These are phyloP conservation scores for Corvus cornix DNA, from an alignment of 2,113 vertebrate species.

Conservation along the genomic window DNA sequence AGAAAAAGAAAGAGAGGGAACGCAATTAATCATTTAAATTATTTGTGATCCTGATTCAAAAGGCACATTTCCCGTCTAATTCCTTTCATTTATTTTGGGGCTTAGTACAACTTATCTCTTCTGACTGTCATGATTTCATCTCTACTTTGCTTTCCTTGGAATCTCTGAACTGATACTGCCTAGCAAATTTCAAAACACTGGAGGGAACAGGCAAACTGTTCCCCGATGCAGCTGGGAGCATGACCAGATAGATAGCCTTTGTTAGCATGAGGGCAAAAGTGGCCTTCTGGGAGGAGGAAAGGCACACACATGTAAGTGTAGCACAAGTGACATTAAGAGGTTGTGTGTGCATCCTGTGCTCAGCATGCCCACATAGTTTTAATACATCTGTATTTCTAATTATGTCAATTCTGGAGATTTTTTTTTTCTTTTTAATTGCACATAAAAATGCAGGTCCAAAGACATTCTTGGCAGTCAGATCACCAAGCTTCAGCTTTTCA, in stretches of 20 bases:
- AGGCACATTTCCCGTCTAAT: not conserved
- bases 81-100: constrained; percentile 18
- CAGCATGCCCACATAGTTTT: not conserved
- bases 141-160: constrained; percentile 43
- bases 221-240: not conserved
- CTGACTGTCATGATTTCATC: constrained; percentile 14
- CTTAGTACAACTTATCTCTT: not conserved
- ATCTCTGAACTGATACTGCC: not conserved
- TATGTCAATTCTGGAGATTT: not conserved
- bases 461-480: constrained; percentile 4
- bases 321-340: not conserved
- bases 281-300: not conserved
- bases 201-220: not conserved
- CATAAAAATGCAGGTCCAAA: not conserved
- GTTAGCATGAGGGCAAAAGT: not conserved
- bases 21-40: constrained; percentile 30
- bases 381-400: constrained; percentile 8
- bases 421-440: not conserved
- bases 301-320: not conserved
- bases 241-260: constrained; percentile 5
- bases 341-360: not conserved
- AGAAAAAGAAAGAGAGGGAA: not conserved
- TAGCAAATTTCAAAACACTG: not conserved
- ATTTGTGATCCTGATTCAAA: constrained; percentile 7
- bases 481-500: not conserved